Conservation (phyloP, 2,113 vertebrate genomes). For the Archocentrus centrarchus region DNA sequence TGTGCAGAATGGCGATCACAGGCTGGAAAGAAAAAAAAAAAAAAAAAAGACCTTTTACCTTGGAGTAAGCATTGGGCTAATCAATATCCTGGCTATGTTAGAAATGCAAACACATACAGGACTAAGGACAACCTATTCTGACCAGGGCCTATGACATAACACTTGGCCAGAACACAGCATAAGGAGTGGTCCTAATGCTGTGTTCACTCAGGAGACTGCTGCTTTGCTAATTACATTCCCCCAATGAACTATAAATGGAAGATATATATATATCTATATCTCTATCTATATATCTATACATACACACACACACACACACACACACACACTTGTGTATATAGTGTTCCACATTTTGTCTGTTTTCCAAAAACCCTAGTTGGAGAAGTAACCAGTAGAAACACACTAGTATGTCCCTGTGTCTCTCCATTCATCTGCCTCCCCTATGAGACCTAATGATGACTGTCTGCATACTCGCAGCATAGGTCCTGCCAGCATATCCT, state of each 20-base stretch:
- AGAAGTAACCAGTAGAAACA: conserved; percentile 1
- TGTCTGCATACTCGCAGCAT: background rate
- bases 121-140: conserved; percentile 6
- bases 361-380: background rate
- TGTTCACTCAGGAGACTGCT: background rate
- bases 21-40: background rate
- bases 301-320: too few relatives aligned
- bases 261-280: too few relatives aligned
- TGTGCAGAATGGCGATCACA: conserved; percentile 2
- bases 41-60: conserved; percentile 48
- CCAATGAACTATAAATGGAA: background rate
- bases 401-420: background rate
- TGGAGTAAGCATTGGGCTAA: conserved; percentile 8
- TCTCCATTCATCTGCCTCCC: conserved; percentile 41
- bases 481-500: conserved; percentile 27
- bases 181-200: conserved; percentile 1
- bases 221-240: too few relatives aligned
- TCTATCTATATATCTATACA: too few relatives aligned
- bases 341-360: too few relatives aligned
- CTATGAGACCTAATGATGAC: conserved; percentile 16
- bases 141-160: conserved; percentile 37
- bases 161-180: conserved; percentile 23
- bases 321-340: too few relatives aligned
- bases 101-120: conserved; percentile 10
- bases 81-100: conserved; percentile 33